Evolutionary conservation across 2,888 invertebrate species (phyloP).

Genomic region (Drosophila engyochracea): DNA sequence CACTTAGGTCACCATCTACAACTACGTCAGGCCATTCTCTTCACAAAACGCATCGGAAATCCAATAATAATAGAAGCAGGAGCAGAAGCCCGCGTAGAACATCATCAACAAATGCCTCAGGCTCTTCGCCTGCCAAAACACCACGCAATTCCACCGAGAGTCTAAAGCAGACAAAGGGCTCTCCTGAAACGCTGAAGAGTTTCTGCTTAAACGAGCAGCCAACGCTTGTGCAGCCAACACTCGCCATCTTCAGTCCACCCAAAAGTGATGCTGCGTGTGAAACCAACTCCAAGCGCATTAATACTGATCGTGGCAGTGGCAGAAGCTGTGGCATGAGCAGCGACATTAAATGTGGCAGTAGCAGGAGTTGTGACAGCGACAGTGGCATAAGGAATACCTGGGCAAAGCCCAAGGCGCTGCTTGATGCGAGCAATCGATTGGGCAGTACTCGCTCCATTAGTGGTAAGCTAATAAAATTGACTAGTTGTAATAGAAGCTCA

Average conservation of each 20-base stretch:
- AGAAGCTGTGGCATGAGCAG: neutral
- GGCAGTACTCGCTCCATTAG: neutral
- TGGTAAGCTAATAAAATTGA: conserved; percentile 5
- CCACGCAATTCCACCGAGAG: neutral
- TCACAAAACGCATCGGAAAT: neutral
- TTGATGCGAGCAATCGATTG: conserved; percentile 24
- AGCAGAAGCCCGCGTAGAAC: neutral
- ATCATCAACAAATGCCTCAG: neutral
- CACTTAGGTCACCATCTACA: neutral
- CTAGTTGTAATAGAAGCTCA: neutral
- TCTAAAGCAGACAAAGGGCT: neutral
- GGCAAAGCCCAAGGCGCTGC: conserved; percentile 23
- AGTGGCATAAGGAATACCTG: conserved; percentile 1
- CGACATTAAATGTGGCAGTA: neutral
- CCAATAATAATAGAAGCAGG: neutral
- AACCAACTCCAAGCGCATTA: neutral
- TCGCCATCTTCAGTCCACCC: neutral
- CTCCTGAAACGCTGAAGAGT: neutral
- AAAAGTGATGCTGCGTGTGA: no score
- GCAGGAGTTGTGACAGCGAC: neutral
- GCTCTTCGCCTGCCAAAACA: neutral
- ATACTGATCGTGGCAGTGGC: neutral
- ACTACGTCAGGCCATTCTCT: neutral
- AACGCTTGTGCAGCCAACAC: neutral
- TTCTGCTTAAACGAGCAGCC: neutral